Conservation (phyloP, 2,888 invertebrate species). For the Andricus curvator region DNA sequence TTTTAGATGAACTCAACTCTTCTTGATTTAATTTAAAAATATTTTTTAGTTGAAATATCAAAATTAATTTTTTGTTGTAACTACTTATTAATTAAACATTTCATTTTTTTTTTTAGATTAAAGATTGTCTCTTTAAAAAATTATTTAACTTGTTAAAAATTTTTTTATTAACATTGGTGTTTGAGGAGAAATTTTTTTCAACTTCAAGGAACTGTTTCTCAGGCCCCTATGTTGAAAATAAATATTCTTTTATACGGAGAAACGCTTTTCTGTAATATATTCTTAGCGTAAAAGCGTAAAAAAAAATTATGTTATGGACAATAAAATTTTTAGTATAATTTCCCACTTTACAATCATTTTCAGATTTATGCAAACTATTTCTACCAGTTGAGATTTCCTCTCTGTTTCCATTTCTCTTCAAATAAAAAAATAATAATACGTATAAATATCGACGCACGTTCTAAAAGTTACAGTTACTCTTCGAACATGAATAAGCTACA, state of each 20-base stretch:
- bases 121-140: too few relatives aligned
- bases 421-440: background rate
- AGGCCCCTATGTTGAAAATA: background rate
- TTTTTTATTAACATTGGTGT: background rate
- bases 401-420: background rate
- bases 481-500: background rate
- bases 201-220: background rate
- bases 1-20: too few relatives aligned
- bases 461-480: background rate
- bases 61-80: too few relatives aligned
- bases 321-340: conserved; percentile 2
- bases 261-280: conserved; percentile 2
- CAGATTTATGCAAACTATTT: background rate
- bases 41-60: too few relatives aligned
- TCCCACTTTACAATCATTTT: background rate
- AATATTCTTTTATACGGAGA: background rate
- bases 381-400: background rate
- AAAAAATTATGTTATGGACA: background rate
- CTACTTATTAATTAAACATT: too few relatives aligned
- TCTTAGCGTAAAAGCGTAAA: background rate
- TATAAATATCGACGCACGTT: conserved; percentile 2
- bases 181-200: background rate
- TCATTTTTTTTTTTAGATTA: too few relatives aligned
- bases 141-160: too few relatives aligned
- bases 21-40: too few relatives aligned